Evolutionary conservation across 2,113 vertebrate genomes (phyloP).

Genomic region (Cyprinodon brontotheroides): DNA sequence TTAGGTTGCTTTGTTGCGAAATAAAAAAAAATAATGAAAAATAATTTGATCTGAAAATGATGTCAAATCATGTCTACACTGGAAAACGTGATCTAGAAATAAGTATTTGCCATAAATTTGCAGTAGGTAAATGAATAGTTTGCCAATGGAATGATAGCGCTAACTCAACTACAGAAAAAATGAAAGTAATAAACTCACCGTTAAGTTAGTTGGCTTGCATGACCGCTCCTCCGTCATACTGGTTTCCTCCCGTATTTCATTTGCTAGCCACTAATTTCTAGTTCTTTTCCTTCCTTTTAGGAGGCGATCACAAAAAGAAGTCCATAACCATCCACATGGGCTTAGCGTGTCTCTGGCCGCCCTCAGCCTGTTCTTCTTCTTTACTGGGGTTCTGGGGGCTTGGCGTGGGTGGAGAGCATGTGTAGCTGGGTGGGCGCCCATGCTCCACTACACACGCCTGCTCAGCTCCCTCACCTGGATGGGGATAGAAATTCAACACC

Average conservation of each 20-base stretch:
- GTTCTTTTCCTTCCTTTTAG: neutral
- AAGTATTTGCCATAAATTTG: too few relatives aligned
- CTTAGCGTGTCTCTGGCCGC: slow-evolving; percentile 62
- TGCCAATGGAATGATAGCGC: too few relatives aligned
- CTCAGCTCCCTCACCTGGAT: slow-evolving; percentile 81
- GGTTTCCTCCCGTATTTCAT: neutral
- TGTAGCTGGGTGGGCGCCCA: slow-evolving; percentile 61
- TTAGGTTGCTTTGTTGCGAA: too few relatives aligned
- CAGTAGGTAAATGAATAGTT: too few relatives aligned
- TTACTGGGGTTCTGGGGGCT: slow-evolving; percentile 69
- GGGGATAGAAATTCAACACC: slow-evolving; percentile 77
- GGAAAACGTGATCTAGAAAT: too few relatives aligned
- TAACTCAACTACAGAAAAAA: too few relatives aligned
- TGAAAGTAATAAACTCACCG: too few relatives aligned
- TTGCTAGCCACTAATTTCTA: neutral
- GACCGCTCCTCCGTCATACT: too few relatives aligned
- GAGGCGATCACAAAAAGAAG: slow-evolving; percentile 55
- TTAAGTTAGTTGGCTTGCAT: too few relatives aligned
- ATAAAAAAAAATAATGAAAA: too few relatives aligned
- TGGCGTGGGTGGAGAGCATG: slow-evolving; percentile 40
- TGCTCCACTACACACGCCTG: slow-evolving; percentile 77
- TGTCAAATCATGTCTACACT: too few relatives aligned
- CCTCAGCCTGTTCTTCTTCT: slow-evolving; percentile 74
- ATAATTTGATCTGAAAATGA: too few relatives aligned
- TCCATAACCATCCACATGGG: slow-evolving; percentile 70